A percentile compares a stretch with the other conserved stretches of the same genome.
Conservation (phyloP, 2,797 vertebrate genomes). For the Cossypha polioptera region DNA sequence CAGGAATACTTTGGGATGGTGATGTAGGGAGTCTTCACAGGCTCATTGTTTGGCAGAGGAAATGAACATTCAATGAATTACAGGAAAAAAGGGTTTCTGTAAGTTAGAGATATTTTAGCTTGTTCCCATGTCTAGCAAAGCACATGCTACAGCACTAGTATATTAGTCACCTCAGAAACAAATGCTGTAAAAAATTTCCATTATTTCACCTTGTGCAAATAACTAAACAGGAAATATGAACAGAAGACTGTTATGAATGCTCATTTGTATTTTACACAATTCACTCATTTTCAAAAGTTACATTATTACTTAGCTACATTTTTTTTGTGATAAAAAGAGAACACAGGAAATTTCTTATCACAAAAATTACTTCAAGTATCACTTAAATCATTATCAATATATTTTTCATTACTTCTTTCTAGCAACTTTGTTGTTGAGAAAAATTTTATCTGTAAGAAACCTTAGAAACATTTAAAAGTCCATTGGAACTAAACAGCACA, state of each 20-base stretch:
- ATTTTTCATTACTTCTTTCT: background rate
- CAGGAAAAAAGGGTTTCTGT: background rate
- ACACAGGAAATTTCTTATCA: background rate
- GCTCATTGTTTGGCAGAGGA: background rate
- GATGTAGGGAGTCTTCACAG: background rate
- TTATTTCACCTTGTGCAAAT: background rate
- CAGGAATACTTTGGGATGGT: background rate
- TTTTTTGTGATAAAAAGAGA: background rate
- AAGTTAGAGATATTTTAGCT: background rate
- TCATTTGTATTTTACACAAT: background rate
- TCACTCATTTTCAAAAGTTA: background rate
- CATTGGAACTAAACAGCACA: background rate
- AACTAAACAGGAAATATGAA: background rate
- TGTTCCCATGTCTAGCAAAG: background rate
- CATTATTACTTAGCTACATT: background rate
- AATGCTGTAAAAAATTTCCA: background rate
- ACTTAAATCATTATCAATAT: background rate
- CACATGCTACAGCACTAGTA: background rate
- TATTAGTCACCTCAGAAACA: background rate
- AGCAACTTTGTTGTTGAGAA: background rate
- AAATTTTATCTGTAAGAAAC: background rate
- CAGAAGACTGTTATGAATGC: background rate
- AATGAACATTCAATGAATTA: background rate
- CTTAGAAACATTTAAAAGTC: background rate
- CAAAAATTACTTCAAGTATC: background rate